A percentile compares a stretch with the other conserved stretches of the same genome.
phyloP scores from a whole-genome alignment of 2,888 invertebrate genomes.

The Tolmerus cingulatus region DNA sequence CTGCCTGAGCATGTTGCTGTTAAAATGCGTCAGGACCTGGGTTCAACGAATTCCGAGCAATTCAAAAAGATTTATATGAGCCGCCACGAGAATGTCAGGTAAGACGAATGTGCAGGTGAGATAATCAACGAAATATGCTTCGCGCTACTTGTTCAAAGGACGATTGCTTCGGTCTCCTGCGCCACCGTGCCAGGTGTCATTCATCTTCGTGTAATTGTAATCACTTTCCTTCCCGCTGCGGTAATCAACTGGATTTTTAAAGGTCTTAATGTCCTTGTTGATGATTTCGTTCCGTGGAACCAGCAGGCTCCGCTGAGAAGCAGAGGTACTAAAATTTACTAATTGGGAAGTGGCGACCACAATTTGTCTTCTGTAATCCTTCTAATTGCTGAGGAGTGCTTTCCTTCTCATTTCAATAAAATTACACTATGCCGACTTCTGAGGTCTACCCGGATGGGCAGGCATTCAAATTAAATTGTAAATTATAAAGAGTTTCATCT shows the following conservation, averaged over 20 bases:
- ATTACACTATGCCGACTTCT: not conserved
- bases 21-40: conserved; percentile 94
- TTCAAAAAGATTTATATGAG: conserved; percentile 99
- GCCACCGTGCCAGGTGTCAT: not conserved
- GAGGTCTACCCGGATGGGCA: not conserved
- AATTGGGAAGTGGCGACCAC: not conserved
- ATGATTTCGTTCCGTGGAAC: not conserved
- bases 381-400: not conserved
- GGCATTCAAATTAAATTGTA: not conserved
- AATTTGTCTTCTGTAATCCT: not conserved
- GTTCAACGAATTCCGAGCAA: conserved; percentile 85
- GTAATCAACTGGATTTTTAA: not conserved
- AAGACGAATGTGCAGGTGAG: conserved; percentile 54
- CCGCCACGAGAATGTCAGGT: conserved; percentile 95
- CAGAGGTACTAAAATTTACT: not conserved
- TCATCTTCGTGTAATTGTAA: not conserved
- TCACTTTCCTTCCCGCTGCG: not conserved
- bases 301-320: not conserved
- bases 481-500: not conserved
- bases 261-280: not conserved
- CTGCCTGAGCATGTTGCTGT: conserved; percentile 96
- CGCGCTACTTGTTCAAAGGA: not conserved
- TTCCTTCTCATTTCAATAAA: not conserved
- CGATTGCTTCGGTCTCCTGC: not conserved
- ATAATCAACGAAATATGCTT: conserved; percentile 15